Evolutionary conservation across 1,140 invertebrate species (phyloP).

Genomic region (Grapholita molesta): DNA sequence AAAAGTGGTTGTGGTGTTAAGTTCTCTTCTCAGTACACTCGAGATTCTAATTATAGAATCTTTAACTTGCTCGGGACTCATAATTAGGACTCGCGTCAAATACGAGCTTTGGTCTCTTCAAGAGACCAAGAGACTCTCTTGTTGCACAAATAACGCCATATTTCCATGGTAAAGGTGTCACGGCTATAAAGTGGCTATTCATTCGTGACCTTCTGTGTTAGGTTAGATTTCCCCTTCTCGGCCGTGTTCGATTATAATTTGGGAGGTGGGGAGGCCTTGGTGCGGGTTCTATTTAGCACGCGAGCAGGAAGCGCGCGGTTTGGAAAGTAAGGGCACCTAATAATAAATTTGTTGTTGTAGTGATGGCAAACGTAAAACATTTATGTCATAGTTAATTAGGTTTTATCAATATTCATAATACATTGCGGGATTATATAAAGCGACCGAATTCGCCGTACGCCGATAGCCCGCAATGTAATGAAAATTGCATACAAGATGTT

Average conservation of each 20-base stretch:
- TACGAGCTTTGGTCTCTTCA: too few relatives aligned
- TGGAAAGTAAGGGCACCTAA: neutral
- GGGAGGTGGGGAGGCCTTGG: neutral
- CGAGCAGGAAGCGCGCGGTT: neutral
- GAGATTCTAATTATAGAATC: too few relatives aligned
- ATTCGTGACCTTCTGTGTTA: neutral
- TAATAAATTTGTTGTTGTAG: neutral
- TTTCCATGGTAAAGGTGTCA: neutral
- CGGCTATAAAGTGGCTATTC: neutral
- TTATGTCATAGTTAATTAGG: neutral
- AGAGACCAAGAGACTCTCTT: too few relatives aligned
- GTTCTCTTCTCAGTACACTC: too few relatives aligned
- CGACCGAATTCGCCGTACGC: too few relatives aligned
- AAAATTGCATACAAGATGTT: too few relatives aligned
- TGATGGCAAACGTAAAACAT: neutral
- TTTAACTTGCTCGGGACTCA: too few relatives aligned
- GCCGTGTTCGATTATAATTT: neutral
- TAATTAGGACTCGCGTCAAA: too few relatives aligned
- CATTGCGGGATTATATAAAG: too few relatives aligned
- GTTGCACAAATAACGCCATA: neutral
- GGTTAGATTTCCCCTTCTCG: neutral
- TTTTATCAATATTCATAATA: too few relatives aligned
- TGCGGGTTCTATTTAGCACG: neutral
- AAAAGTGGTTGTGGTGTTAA: too few relatives aligned
- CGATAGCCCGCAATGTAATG: too few relatives aligned